Evolutionary conservation across 2,113 vertebrate genomes (phyloP), one percentile per base, ranked within the genome.

Genomic region (Serinus canaria): DNA sequence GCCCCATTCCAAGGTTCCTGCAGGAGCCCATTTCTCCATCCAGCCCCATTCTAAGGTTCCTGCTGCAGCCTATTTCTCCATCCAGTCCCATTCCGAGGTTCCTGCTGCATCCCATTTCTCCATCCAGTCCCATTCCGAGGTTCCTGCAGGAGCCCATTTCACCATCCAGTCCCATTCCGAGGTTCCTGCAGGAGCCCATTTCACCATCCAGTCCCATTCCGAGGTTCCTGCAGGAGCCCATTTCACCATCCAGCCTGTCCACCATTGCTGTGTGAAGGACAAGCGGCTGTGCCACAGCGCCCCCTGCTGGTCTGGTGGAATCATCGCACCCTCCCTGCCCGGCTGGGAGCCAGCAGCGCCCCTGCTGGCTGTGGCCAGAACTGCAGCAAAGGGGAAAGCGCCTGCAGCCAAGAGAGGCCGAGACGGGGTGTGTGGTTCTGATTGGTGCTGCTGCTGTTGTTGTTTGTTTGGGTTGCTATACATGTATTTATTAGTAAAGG

Each of bases 301-400:
- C 70, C 69, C 52, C 52, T 76, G 43, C 56, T 31, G 56, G 8
- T 39, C 39, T 39, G 39, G 39, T 39, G 73, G 8, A 31, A 31
- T 31, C 73, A 60, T 1, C 1, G 9, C 43, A 37, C 20, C 33
- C 1, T 0, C 56, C n/a, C n/a, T 25, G 73, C n/a, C 44, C 5
- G 5, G 27, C 56, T 20, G 0, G 21, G 15, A 60, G 44, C 73
- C 56, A 60, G n/a, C 73, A 76, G 73, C 7, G n/a, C 73, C 56
- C 56, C 74, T 39, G 74, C 56, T 31, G 56, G 56, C n/a, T 12
- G 56, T 49, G 56, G 3, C n/a, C 2, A 4, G 44, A 49, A 49
- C 73, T 60, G 56, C 56, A 39, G 15, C n/a, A 10, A 6, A 18
- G 20, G 55, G 41, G 66, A 49, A 68, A 21, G n/a, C 10, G 13